Percentiles rank a stretch among this genome's conserved stretches.
Evolutionary conservation across 2,888 invertebrate species (phyloP).

Genomic region (Anarsia innoxiella): DNA sequence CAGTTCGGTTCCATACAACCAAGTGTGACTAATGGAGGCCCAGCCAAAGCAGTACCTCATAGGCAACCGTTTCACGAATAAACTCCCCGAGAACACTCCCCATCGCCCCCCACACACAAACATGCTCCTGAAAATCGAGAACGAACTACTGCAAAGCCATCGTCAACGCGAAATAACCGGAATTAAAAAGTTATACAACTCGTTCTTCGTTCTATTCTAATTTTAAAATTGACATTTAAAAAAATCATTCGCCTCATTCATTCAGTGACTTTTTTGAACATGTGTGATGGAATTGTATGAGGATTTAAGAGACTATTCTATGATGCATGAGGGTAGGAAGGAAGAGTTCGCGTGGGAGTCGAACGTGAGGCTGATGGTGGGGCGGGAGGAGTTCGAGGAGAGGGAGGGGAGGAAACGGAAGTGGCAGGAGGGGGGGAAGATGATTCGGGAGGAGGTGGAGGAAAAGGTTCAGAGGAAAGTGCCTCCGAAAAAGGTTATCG

Average conservation of each 20-base stretch:
- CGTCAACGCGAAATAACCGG: slow-evolving; percentile 89
- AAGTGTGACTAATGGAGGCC: slow-evolving; percentile 51
- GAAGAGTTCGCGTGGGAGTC: slow-evolving; percentile 62
- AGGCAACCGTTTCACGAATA: slow-evolving; percentile 46
- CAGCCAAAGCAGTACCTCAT: too few species aligned
- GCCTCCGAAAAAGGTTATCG: slow-evolving; percentile 65
- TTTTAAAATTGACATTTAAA: slow-evolving; percentile 13
- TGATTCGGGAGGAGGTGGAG: slow-evolving; percentile 52
- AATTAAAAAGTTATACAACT: slow-evolving; percentile 90
- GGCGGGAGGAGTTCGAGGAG: slow-evolving; percentile 57
- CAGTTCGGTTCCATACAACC: slow-evolving; percentile 25
- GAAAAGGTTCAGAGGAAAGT: slow-evolving; percentile 58
- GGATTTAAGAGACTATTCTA: slow-evolving; percentile 39
- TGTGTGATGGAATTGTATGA: slow-evolving; percentile 47
- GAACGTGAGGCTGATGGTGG: slow-evolving; percentile 44
- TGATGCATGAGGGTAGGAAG: slow-evolving; percentile 56
- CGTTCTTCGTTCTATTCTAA: slow-evolving; percentile 91
- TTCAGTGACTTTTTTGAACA: slow-evolving; percentile 29
- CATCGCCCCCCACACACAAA: too few species aligned
- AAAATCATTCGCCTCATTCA: slow-evolving; percentile 32
- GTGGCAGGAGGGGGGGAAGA: slow-evolving; percentile 56
- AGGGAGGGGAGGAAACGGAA: slow-evolving; percentile 62
- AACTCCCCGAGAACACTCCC: too few species aligned
- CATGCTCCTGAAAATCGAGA: slow-evolving; percentile 83
- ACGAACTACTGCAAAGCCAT: slow-evolving; percentile 84